Evolutionary conservation across 1,140 invertebrate genomes (phyloP), one percentile per base, ranked within the genome.

Genomic region (Hycleus phaleratus): DNA sequence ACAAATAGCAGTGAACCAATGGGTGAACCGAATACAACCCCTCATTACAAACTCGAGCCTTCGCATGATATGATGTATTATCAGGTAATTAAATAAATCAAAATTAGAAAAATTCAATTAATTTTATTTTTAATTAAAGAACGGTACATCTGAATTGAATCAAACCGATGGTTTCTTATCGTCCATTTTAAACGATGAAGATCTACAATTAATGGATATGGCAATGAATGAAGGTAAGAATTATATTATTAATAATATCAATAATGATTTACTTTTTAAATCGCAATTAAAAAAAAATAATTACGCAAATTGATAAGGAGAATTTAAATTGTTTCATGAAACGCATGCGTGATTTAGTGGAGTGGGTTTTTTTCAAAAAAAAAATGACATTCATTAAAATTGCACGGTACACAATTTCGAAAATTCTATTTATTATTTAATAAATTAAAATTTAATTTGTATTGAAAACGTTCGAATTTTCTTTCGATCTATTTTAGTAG

Each of bases 161-260:
- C 85, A 86, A 65, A 87, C 85, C 18, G 90, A 93, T 66, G 89
- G 88, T 32, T 90, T 92, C 68, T 81, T 92, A 18, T 89, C 89
- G 58, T 90, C 89, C 0, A 85, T 93, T 63, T 78, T 93, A 38
- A 91, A 90, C 65, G 90, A 93, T 62, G 90, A 93, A 65, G 89
- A 92, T 71, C 74, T 93, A 24, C 89, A 91, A 64, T 75, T 92
- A 25, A 91, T 93, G 89, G 90, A 93, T 64, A 91, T 92, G 87
- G 87, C 87, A 43, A 84, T 90, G 78, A 88, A 85, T 69, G 90
- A 93, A 73, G 87, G 90, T 91, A 74, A 80, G 83, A 51, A 9
- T 42, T 11, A 7, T 42, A 7, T 38, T 48, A 24, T 7, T 32
- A 26, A 48, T 48, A 26, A 18, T 18, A 18, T 18, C 18, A 18